phyloP scores from a whole-genome alignment of 2,113 vertebrate genomes.

The Uria lomvia region DNA sequence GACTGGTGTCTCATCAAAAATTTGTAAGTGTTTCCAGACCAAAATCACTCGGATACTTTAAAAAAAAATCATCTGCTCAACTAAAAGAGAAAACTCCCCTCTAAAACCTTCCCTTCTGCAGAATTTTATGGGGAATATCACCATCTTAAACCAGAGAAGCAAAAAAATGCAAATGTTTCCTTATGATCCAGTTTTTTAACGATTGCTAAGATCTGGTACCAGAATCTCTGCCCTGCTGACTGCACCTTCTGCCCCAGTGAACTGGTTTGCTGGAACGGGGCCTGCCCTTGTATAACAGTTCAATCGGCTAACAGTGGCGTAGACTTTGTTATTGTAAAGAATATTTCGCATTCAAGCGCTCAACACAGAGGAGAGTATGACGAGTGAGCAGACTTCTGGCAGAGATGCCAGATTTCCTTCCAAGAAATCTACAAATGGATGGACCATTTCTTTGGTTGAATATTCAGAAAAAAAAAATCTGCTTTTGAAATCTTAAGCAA shows the following conservation, averaged over 20 bases:
- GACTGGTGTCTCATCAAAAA: conserved; percentile 29
- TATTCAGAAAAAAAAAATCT: neutral
- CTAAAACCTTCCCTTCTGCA: neutral
- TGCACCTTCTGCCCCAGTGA: neutral
- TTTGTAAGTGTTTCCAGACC: neutral
- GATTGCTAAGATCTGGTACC: neutral
- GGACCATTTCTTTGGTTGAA: neutral
- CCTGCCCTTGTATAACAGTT: neutral
- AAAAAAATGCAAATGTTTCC: neutral
- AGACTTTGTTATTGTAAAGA: neutral
- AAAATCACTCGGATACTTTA: neutral
- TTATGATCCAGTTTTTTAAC: neutral
- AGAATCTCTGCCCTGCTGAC: neutral
- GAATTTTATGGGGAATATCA: neutral
- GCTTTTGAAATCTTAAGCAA: neutral
- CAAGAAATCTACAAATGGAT: neutral
- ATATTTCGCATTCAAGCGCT: neutral
- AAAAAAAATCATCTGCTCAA: neutral
- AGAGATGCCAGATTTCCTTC: neutral
- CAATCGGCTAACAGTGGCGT: neutral
- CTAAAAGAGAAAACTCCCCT: neutral
- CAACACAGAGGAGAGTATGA: neutral
- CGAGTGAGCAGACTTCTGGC: neutral
- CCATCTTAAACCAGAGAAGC: neutral
- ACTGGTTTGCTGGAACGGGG: neutral